Conservation (phyloP, 2,113 vertebrate genomes). For the Parotia lawesii region DNA sequence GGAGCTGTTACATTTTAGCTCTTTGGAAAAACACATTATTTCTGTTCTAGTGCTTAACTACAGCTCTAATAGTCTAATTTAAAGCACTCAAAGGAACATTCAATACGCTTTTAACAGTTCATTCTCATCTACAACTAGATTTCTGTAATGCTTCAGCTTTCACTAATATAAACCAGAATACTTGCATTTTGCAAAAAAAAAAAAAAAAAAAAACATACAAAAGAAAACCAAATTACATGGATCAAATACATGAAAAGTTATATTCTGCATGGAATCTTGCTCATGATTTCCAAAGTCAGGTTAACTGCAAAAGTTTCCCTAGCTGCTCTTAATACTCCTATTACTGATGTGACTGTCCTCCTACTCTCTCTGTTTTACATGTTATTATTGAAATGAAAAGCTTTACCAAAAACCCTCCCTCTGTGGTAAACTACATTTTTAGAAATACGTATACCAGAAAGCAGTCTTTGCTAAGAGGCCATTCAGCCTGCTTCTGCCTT, state of each 20-base stretch:
- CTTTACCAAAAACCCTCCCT: neutral
- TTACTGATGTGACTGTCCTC: neutral
- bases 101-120: neutral
- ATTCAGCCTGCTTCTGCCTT: neutral
- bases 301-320: neutral
- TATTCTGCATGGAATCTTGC: neutral
- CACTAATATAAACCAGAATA: neutral
- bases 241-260: neutral
- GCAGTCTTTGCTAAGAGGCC: neutral
- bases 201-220: neutral
- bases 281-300: neutral
- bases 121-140: neutral
- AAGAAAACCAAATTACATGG: neutral
- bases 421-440: neutral
- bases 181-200: neutral
- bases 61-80: neutral
- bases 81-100: neutral
- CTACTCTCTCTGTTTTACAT: neutral
- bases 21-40: neutral
- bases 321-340: neutral
- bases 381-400: neutral
- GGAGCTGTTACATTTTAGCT: neutral
- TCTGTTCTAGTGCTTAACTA: neutral
- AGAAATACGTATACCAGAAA: neutral
- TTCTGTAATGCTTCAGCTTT: neutral